These are phyloP conservation scores for Hippocampus guttulatus DNA, from an alignment of 2,113 vertebrate species.

Conservation along the genomic window DNA sequence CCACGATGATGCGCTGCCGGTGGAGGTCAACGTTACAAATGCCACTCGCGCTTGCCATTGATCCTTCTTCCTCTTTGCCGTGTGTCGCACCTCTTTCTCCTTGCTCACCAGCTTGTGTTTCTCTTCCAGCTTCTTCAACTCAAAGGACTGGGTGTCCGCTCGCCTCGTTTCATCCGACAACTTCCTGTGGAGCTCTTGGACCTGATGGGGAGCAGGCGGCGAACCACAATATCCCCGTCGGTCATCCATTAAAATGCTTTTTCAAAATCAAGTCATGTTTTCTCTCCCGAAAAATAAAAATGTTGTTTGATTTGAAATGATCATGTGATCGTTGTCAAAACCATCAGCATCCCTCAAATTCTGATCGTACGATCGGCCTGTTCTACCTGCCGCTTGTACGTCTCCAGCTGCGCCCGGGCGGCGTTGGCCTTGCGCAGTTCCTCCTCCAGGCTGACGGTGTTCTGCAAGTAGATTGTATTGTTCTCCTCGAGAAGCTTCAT, in stretches of 20 bases:
- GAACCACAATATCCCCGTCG: background rate
- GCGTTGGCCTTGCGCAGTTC: constrained; percentile 94
- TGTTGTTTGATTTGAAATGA: too few relatives aligned
- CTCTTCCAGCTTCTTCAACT: constrained; percentile 89
- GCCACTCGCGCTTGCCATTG: background rate
- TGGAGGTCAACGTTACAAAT: background rate
- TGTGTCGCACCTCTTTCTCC: constrained; percentile 84
- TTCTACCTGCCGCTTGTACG: constrained; percentile 89
- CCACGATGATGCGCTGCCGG: constrained; percentile 83
- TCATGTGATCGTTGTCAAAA: too few relatives aligned
- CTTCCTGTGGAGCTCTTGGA: constrained; percentile 89
- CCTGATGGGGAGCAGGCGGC: constrained; percentile 63
- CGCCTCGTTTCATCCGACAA: constrained; percentile 88
- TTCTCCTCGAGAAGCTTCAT: constrained; percentile 93
- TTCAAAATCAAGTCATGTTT: background rate
- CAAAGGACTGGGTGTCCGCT: constrained; percentile 88
- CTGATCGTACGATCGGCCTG: background rate
- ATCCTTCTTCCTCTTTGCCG: background rate
- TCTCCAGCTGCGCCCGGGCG: constrained; percentile 88
- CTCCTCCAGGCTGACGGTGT: constrained; percentile 91
- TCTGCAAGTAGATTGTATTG: constrained; percentile 96
- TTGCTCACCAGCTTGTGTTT: constrained; percentile 87
- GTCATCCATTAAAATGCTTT: background rate
- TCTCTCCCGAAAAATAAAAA: too few relatives aligned
- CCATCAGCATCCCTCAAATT: too few relatives aligned